Base-by-base conservation (phyloP, 2,888 invertebrate genomes). In the Orchesella flavescens region DNA sequence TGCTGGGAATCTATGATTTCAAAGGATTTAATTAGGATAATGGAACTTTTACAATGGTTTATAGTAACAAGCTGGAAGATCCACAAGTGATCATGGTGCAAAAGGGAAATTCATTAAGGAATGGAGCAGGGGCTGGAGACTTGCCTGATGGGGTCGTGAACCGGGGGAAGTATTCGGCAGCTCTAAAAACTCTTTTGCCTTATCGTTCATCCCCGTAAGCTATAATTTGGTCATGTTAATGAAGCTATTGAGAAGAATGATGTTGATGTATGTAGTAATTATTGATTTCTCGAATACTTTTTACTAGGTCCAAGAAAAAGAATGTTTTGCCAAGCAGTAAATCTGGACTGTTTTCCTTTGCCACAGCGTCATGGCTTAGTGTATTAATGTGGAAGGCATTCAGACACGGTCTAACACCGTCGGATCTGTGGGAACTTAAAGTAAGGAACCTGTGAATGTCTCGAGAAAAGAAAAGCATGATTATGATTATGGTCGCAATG, bases 341-440 rank as follows among this genome's bases (percentile, higher is more conserved):
- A 24, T 89, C 90, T 19, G 91, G 91, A 4, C 88, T 89, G 34
- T 88, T 91, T 79, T 90, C 90, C 12, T 89, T 89, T 87, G 89
- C 90, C 76, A 90, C 90, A 12, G 89, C 90, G 69, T 88, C 89
- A 49, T 91, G 91, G 91, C 87, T 90, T 79, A 89, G 90, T 0
- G 87, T 88, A 3, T 87, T 90, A 55, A 90, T 91, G 90, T 90
- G 90, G 89, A 89, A 89, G 76, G 90, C 91, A 0, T 90, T 89
- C 71, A 88, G 89, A 24, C 86, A 89, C 43, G 90, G 90, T 0
- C 87, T 90, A 5, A 89, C 89, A 0, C 86, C 88, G 10, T 87
- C 90, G 1, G 89, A 89, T 83, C 84, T 90, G 53, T 89, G 90
- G 89, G 87, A 88, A 34, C 77, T 89, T 0, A 87, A 88, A 86